Conservation (phyloP, 2,888 invertebrate species). For the Apamea monoglypha region DNA sequence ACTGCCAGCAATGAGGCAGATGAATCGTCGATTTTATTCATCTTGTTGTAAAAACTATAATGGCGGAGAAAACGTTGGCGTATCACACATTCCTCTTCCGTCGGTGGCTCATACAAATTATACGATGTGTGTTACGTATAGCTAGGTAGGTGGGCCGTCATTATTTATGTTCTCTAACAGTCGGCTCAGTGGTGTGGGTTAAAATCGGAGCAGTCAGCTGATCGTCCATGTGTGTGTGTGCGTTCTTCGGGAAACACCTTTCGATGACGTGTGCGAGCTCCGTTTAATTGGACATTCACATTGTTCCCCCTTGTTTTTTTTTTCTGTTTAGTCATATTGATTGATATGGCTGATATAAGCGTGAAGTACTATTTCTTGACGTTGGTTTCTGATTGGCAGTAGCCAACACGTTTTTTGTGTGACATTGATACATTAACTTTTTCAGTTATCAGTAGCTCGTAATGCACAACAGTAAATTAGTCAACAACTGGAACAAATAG, state of each 20-base stretch:
- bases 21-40: constrained; percentile 82
- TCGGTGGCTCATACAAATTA: constrained; percentile 88
- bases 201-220: constrained; percentile 91
- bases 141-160: constrained; percentile 90
- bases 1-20: constrained; percentile 75
- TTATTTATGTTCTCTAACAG: constrained; percentile 91
- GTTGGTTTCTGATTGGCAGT: constrained; percentile 53
- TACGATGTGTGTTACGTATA: constrained; percentile 88
- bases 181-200: constrained; percentile 88
- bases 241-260: constrained; percentile 91
- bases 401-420: constrained; percentile 51
- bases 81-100: constrained; percentile 86
- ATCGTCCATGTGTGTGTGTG: constrained; percentile 85
- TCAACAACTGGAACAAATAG: not conserved
- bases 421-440: constrained; percentile 38
- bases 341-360: constrained; percentile 73
- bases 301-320: constrained; percentile 86
- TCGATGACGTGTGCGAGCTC: constrained; percentile 89
- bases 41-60: constrained; percentile 82
- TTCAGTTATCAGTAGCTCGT: constrained; percentile 36
- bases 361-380: constrained; percentile 66
- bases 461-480: constrained; percentile 16
- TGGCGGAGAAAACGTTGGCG: constrained; percentile 83
- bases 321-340: constrained; percentile 72
- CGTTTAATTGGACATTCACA: constrained; percentile 90